Conservation (phyloP, 2,797 vertebrate species). For the Acanthis flammea region DNA sequence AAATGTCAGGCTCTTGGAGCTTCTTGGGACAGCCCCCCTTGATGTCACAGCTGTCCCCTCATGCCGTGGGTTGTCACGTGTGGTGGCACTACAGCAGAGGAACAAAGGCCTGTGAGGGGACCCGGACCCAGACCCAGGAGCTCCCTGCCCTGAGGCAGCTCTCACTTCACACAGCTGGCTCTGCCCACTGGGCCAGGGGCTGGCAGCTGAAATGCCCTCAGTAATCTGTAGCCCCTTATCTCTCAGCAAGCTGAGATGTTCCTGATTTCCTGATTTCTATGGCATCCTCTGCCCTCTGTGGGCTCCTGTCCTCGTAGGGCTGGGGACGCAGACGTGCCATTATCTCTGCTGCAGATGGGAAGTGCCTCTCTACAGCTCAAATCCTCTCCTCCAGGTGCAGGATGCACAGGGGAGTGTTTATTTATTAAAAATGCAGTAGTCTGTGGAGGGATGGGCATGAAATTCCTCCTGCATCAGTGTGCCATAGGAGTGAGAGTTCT, state of each 20-base stretch:
- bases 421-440: neutral
- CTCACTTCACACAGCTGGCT: neutral
- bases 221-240: neutral
- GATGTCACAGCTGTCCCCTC: neutral
- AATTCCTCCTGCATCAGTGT: neutral
- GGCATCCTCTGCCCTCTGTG: neutral
- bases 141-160: neutral
- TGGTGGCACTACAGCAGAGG: neutral
- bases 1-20: neutral
- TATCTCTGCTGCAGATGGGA: neutral
- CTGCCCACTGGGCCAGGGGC: neutral
- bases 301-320: neutral
- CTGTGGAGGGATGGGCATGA: neutral
- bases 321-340: neutral
- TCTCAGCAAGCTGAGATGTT: neutral
- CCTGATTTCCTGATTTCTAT: neutral
- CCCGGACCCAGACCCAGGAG: neutral
- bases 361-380: fast-evolving
- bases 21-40: neutral
- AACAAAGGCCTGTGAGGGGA: neutral
- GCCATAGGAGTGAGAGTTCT: neutral
- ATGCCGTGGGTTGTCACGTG: fast-evolving
- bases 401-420: too few relatives aligned
- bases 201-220: neutral
- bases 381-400: neutral